A percentile compares a stretch with the other conserved stretches of the same genome.
Evolutionary conservation across 2,113 vertebrate species (phyloP).

Genomic region (Azemiops feae): DNA sequence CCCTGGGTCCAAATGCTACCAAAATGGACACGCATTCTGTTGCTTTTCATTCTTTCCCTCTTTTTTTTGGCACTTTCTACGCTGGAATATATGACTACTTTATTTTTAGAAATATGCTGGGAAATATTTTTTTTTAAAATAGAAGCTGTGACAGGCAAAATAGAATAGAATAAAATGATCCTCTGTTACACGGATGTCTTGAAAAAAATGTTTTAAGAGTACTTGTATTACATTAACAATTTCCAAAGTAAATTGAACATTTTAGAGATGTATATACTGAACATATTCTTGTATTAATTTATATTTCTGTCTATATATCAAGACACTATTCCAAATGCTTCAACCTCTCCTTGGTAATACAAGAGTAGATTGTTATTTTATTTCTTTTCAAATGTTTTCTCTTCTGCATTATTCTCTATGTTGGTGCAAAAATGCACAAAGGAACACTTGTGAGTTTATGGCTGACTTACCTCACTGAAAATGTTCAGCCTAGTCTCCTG

Average conservation of each 20-base stretch:
- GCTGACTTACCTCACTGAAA: background rate
- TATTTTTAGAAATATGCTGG: background rate
- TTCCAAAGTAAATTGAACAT: background rate
- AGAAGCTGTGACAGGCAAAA: fast-evolving
- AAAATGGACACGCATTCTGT: background rate
- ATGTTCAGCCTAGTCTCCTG: background rate
- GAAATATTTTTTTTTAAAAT: background rate
- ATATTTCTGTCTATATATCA: background rate
- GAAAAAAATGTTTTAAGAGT: background rate
- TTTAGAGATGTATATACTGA: background rate
- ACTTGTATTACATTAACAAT: background rate
- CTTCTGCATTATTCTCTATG: conserved; percentile 2
- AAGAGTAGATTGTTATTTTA: conserved; percentile 33
- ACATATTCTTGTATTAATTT: background rate
- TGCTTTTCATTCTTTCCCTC: background rate
- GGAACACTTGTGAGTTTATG: conserved; percentile 12
- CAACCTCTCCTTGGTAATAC: conserved; percentile 27
- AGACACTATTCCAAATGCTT: conserved; percentile 1
- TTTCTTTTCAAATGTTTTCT: background rate
- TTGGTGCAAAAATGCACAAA: background rate
- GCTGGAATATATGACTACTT: background rate
- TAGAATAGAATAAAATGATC: background rate
- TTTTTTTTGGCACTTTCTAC: background rate
- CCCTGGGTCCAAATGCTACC: background rate
- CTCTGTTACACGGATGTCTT: background rate